A percentile compares a stretch with the other conserved stretches of the same genome.
Conservation (phyloP, 2,797 vertebrate genomes). For the Enteromius thamalakanensis region DNA sequence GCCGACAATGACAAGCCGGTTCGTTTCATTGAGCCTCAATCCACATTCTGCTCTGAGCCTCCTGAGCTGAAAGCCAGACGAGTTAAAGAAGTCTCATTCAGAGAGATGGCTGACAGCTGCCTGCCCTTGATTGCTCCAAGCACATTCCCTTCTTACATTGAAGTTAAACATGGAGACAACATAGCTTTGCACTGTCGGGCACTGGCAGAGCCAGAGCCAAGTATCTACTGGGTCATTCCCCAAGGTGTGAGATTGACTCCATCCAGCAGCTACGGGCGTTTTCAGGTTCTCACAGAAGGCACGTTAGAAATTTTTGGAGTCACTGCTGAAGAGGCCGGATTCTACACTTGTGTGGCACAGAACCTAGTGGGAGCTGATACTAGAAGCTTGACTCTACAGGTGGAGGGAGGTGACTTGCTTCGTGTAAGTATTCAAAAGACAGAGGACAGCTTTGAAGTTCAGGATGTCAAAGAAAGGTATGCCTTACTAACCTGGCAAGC, state of each 20-base stretch:
- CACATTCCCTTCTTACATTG: slow-evolving; percentile 83
- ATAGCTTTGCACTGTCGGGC: slow-evolving; percentile 90
- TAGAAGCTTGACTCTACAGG: slow-evolving; percentile 81
- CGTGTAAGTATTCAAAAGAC: slow-evolving; percentile 43
- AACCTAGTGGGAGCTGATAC: slow-evolving; percentile 93
- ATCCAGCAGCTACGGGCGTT: slow-evolving; percentile 66
- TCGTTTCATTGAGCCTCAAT: slow-evolving; percentile 95
- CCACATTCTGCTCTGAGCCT: slow-evolving; percentile 91
- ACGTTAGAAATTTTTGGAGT: slow-evolving; percentile 87
- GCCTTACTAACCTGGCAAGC: slow-evolving; percentile 87
- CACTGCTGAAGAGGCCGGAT: slow-evolving; percentile 80
- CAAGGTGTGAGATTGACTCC: slow-evolving; percentile 80
- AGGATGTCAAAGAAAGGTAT: slow-evolving; percentile 80
- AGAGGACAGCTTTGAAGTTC: slow-evolving; percentile 67
- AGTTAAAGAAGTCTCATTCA: slow-evolving; percentile 88
- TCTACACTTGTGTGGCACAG: slow-evolving; percentile 96
- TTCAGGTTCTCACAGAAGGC: slow-evolving; percentile 86
- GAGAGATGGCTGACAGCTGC: slow-evolving; percentile 92
- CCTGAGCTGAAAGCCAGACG: slow-evolving; percentile 87
- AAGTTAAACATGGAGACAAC: slow-evolving; percentile 73
- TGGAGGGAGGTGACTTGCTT: slow-evolving; percentile 62
- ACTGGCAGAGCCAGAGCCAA: slow-evolving; percentile 90
- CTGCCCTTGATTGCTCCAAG: slow-evolving; percentile 89
- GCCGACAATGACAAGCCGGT: slow-evolving; percentile 77
- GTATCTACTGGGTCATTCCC: slow-evolving; percentile 95